Conservation (phyloP, 2,888 invertebrate genomes). For the Drosophila fulvimacula region DNA sequence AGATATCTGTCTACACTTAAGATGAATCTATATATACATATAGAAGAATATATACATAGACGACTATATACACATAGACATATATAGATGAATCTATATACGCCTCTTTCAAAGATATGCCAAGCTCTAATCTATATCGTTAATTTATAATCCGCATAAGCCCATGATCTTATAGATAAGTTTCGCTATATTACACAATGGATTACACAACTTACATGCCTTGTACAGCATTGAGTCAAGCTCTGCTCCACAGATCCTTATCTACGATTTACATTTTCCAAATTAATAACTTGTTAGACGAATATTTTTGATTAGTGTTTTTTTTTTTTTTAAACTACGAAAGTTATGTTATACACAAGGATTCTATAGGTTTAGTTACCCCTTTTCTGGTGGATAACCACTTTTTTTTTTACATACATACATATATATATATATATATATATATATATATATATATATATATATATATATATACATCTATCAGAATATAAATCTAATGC, state of each 20-base stretch:
- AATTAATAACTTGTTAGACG: neutral
- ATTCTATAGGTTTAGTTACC: neutral
- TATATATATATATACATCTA: constrained; percentile 3
- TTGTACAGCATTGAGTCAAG: neutral
- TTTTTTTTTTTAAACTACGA: neutral
- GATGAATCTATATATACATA: too few relatives aligned
- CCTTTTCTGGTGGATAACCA: neutral
- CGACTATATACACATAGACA: too few relatives aligned
- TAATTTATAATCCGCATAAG: neutral
- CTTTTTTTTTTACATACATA: too few relatives aligned
- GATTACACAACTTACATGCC: neutral
- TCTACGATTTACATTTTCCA: neutral
- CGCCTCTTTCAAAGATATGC: too few relatives aligned
- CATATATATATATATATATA: too few relatives aligned
- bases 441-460: neutral
- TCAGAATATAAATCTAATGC: neutral
- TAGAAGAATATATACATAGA: too few relatives aligned
- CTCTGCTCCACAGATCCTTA: neutral
- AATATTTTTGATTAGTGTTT: neutral
- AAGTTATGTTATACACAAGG: constrained; percentile 4
- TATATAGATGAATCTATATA: too few relatives aligned
- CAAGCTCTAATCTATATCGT: neutral
- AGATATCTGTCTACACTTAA: too few relatives aligned
- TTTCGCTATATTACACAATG: neutral
- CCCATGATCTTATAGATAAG: neutral